These are phyloP conservation scores for Pantala flavescens DNA, from an alignment of 1,140 invertebrate species.

Conservation along the genomic window DNA sequence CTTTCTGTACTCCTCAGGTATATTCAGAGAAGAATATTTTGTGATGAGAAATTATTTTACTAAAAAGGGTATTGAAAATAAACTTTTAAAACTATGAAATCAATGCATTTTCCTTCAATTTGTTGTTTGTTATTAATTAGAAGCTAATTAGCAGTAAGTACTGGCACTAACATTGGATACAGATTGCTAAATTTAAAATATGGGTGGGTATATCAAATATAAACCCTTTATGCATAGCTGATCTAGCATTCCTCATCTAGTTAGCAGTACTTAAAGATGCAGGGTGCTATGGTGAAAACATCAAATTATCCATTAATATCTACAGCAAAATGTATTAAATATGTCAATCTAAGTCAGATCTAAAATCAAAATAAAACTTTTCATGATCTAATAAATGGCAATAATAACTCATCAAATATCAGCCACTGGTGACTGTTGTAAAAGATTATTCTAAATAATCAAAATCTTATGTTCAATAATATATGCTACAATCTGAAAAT, in stretches of 20 bases:
- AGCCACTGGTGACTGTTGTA: too few species aligned
- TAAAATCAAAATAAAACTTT: not conserved
- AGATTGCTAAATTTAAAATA: too few species aligned
- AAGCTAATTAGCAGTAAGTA: too few species aligned
- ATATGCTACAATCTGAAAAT: too few species aligned
- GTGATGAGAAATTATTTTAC: not conserved
- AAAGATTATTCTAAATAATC: too few species aligned
- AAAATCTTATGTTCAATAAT: too few species aligned
- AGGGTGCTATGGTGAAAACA: not conserved
- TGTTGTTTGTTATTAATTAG: too few species aligned
- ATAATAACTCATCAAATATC: too few species aligned
- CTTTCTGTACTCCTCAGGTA: too few species aligned
- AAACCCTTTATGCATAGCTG: not conserved
- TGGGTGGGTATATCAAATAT: too few species aligned
- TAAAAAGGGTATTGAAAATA: not conserved
- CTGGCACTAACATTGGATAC: too few species aligned
- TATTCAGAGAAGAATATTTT: not conserved
- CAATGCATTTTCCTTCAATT: too few species aligned
- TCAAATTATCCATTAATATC: not conserved
- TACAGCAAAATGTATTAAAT: not conserved
- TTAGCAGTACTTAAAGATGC: not conserved
- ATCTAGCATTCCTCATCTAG: not conserved
- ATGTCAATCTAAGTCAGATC: not conserved
- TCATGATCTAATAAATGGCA: not conserved
- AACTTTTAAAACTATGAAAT: not conserved